A percentile compares a stretch with the other conserved stretches of the same genome.
Conservation (phyloP, 2,888 invertebrate genomes). For the Pyrocoelia pectoralis region DNA sequence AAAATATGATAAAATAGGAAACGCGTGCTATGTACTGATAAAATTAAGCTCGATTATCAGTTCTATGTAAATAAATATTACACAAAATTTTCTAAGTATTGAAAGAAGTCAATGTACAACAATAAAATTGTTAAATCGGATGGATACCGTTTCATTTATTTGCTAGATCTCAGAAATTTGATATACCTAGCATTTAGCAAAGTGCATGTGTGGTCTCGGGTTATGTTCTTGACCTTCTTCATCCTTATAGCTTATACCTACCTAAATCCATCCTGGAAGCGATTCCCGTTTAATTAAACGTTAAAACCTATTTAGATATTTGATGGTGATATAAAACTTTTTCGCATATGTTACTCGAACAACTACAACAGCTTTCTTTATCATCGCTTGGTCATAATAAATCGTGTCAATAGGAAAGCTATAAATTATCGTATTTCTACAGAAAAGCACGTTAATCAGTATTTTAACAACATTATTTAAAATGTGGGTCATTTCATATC, state of each 20-base stretch:
- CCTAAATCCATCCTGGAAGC: neutral
- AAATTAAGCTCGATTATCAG: slow-evolving; percentile 5
- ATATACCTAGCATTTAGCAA: neutral
- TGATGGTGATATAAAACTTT: neutral
- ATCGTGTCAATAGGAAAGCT: neutral
- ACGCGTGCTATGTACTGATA: slow-evolving; percentile 14
- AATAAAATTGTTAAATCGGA: neutral
- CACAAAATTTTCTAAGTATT: neutral
- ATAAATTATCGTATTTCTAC: neutral
- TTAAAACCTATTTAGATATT: too few relatives aligned
- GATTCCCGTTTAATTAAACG: neutral
- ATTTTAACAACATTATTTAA: neutral
- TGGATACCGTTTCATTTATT: neutral
- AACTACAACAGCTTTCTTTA: neutral
- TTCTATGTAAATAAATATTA: neutral
- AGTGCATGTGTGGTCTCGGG: neutral
- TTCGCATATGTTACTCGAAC: neutral
- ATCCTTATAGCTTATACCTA: neutral
- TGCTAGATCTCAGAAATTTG: neutral
- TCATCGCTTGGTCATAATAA: neutral
- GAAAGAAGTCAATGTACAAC: neutral
- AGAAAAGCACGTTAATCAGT: neutral
- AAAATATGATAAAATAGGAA: slow-evolving; percentile 19
- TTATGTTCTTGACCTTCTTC: neutral
- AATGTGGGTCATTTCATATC: neutral